Evolutionary conservation across 2,113 vertebrate species (phyloP).

Genomic region (Rattus rattus): DNA sequence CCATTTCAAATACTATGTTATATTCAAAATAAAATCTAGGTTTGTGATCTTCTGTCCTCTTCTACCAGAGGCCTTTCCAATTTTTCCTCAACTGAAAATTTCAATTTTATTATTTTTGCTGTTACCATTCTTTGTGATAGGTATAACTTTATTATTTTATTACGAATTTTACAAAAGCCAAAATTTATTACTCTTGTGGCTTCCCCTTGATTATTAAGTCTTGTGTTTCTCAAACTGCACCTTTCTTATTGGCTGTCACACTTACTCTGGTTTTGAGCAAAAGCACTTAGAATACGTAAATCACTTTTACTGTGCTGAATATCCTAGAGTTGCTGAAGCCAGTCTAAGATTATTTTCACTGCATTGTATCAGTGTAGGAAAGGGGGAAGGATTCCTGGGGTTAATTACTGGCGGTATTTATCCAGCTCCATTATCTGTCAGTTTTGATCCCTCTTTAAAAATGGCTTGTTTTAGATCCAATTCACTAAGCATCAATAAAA

Average conservation of each 20-base stretch:
- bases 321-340: slow-evolving; percentile 60
- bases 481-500: slow-evolving; percentile 86
- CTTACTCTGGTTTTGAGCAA: not conserved
- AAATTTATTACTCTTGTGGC: not conserved
- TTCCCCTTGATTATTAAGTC: not conserved
- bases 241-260: not conserved
- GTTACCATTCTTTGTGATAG: not conserved
- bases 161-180: not conserved
- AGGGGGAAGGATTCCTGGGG: slow-evolving; percentile 75
- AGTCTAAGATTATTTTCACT: slow-evolving; percentile 21
- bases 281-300: not conserved
- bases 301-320: slow-evolving; percentile 51
- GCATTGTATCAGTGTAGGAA: slow-evolving; percentile 65
- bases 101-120: not conserved
- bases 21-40: not conserved
- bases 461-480: slow-evolving; percentile 80
- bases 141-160: not conserved
- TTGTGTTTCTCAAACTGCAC: slow-evolving; percentile 4
- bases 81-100: not conserved
- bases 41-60: not conserved
- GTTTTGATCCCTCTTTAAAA: slow-evolving; percentile 79
- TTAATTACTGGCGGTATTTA: slow-evolving; percentile 84
- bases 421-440: slow-evolving; percentile 78
- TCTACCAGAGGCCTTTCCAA: not conserved
- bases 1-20: not conserved